phyloP scores from a whole-genome alignment of 2,113 vertebrate genomes.

The Xyliphius kryptos region DNA sequence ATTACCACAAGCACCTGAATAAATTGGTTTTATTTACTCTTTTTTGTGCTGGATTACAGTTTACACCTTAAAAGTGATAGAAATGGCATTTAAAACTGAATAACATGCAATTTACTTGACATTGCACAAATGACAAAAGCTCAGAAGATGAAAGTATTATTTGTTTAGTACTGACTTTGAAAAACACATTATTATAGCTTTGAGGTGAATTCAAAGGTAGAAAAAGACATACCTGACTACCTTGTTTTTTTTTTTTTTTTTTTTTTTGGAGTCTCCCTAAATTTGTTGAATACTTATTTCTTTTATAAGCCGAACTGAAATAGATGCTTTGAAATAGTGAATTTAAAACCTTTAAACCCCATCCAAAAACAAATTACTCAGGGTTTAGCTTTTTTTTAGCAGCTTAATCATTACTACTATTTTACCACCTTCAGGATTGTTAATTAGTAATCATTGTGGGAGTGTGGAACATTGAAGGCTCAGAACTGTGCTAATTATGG shows the following conservation, averaged over 20 bases:
- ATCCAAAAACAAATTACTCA: neutral
- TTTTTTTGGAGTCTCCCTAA: neutral
- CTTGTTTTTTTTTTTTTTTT: neutral
- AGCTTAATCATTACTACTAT: no score
- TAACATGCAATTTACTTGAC: conserved; percentile 48
- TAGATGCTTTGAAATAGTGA: neutral
- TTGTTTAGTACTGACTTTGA: conserved; percentile 35
- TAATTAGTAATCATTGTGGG: no score
- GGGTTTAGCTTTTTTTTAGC: neutral
- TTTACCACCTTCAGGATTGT: no score
- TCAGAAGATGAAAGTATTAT: conserved; percentile 51
- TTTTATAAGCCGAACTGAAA: neutral
- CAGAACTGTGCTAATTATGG: no score
- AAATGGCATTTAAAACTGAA: conserved; percentile 58
- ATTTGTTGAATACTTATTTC: neutral
- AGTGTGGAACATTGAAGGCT: no score
- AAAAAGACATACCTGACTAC: neutral
- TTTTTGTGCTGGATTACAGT: neutral
- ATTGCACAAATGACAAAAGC: conserved; percentile 49
- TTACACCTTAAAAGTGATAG: conserved; percentile 55
- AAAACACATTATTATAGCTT: conserved; percentile 23
- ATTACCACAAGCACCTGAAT: no score
- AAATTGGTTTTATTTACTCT: no score
- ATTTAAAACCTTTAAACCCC: conserved; percentile 7
- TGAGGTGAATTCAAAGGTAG: conserved; percentile 15